Conservation (phyloP, 2,113 vertebrate species). For the Xenopus borealis region DNA sequence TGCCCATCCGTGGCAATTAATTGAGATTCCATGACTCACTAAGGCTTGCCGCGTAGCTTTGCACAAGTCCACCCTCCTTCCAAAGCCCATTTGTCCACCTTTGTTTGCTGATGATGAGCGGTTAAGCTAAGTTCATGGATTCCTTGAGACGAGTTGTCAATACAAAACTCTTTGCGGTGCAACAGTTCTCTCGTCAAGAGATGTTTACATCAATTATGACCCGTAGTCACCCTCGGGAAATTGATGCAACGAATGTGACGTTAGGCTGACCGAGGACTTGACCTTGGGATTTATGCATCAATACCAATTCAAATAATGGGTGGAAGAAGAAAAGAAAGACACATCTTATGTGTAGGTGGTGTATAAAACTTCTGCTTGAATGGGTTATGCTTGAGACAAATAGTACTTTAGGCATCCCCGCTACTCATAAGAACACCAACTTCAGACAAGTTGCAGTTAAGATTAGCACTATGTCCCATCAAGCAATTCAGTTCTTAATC, state of each 20-base stretch:
- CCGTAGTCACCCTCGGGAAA: not conserved
- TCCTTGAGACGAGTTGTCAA: slow-evolving; percentile 24
- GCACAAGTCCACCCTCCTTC: not conserved
- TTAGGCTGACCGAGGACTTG: not conserved
- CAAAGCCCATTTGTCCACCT: not conserved
- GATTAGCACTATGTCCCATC: too few relatives aligned
- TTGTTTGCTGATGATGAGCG: not conserved
- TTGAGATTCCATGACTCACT: not conserved
- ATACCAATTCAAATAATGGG: not conserved
- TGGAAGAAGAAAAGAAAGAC: not conserved
- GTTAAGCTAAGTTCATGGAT: slow-evolving; percentile 8
- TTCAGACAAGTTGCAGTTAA: not conserved
- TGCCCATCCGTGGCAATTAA: not conserved
- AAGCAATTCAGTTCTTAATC: too few relatives aligned
- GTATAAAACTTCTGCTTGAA: too few relatives aligned
- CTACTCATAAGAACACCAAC: not conserved
- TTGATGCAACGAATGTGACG: slow-evolving; percentile 17
- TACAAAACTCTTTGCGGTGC: not conserved
- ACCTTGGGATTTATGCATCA: slow-evolving; percentile 9
- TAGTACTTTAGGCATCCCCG: too few relatives aligned
- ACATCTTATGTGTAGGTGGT: not conserved
- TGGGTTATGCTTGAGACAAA: too few relatives aligned
- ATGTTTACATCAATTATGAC: slow-evolving; percentile 9
- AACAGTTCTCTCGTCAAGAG: not conserved
- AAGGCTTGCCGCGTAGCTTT: too few relatives aligned